Evolutionary conservation across 2,113 vertebrate genomes (phyloP), one percentile per base, ranked within the genome.

Genomic region (Bungarus multicinctus): DNA sequence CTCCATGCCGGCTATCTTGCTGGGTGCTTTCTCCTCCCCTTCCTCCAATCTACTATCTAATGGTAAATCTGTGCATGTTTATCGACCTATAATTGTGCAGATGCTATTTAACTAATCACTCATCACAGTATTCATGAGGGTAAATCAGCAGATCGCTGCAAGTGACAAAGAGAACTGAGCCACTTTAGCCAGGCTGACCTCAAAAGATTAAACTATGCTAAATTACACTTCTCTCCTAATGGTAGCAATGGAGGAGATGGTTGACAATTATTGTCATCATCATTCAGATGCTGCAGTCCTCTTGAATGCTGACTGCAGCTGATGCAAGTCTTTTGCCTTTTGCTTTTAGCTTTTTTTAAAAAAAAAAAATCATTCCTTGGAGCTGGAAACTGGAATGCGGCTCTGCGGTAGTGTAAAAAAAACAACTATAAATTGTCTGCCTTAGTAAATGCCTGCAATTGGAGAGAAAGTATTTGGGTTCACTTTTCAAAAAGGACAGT

Each of bases 31-130:
- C 27, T 50, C 39, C n/a, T 30, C 18, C 54, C 91, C 93, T 57
- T 22, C 47, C 55, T 94, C 39, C 81, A 97, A 96, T 96, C 93
- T 96, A 96, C 96, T 97, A 97, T 98, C 98, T 98, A 98, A 97
- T 96, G 39, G 47, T 34, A 20, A 60, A 11, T 34, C 9, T 27
- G 12, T 87, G 47, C 64, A 95, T 95, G 97, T 95, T 95, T 96
- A 97, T 95, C 96, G 95, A 95, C 96, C 97, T 95, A 95, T 96
- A 97, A 98, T 97, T 98, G 97, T 98, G 96, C 96, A 97, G 96
- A 96, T 98, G 97, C 97, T 97, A 98, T 96, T 95, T 94, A 96
- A 95, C 96, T 97, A 97, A 98, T 98, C 97, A 98, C 98, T 98
- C 97, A 98, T 96, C 96, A 95, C 97, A 92, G 91, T 93, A 94